phyloP scores from a whole-genome alignment of 2,113 vertebrate genomes.

The Anolis carolinensis region DNA sequence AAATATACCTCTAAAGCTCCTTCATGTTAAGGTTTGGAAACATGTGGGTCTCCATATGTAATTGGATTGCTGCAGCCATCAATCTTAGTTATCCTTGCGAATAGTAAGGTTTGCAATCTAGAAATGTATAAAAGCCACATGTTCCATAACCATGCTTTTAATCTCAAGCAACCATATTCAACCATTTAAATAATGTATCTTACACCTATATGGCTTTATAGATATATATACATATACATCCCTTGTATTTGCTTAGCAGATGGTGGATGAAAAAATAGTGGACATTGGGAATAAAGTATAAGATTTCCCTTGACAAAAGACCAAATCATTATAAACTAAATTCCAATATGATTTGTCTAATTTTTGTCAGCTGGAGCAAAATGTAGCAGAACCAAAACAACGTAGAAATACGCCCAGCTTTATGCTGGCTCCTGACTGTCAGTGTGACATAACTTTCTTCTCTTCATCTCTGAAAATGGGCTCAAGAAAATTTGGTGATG shows the following conservation, averaged over 20 bases:
- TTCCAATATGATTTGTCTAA: neutral
- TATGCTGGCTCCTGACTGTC: neutral
- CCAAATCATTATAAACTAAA: conserved; percentile 2
- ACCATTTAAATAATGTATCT: conserved; percentile 39
- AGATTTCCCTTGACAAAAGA: neutral
- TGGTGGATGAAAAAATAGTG: conserved; percentile 26
- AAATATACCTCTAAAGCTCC: conserved; percentile 41
- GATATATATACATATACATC: conserved; percentile 19
- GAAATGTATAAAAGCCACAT: neutral
- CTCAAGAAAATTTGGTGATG: neutral
- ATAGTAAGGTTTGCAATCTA: neutral
- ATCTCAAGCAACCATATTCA: conserved; percentile 32
- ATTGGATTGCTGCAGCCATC: neutral
- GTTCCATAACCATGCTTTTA: neutral
- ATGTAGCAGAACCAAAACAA: neutral
- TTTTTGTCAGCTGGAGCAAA: neutral
- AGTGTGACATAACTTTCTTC: neutral
- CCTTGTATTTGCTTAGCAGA: conserved; percentile 38
- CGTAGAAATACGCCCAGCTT: neutral
- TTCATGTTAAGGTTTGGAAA: neutral
- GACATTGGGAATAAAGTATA: conserved; percentile 1
- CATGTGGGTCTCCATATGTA: neutral
- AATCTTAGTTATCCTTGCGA: neutral
- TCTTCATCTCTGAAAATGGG: neutral
- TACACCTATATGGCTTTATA: conserved; percentile 38